Evolutionary conservation across 2,113 vertebrate species (phyloP).

Genomic region (Brienomyrus brachyistius): DNA sequence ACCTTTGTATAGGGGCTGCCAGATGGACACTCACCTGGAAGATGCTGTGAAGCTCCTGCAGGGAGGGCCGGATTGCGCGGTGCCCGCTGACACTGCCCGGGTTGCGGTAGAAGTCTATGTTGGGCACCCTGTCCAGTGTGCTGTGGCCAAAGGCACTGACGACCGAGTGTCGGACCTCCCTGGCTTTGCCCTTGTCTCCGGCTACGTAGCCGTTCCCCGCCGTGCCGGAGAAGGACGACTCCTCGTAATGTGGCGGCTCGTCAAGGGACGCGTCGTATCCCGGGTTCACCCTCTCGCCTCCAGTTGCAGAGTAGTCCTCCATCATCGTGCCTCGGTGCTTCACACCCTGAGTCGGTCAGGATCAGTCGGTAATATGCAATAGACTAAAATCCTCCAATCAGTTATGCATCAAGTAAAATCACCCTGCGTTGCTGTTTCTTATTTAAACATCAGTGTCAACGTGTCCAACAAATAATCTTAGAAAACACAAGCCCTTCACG

Average conservation of each 20-base stretch:
- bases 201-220: conserved; percentile 56
- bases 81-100: conserved; percentile 83
- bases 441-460: not conserved
- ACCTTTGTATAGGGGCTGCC: not conserved
- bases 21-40: conserved; percentile 72
- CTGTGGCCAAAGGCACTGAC: conserved; percentile 86
- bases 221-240: conserved; percentile 68
- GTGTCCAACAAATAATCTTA: conserved; percentile 6
- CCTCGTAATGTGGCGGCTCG: conserved; percentile 75
- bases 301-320: conserved; percentile 43
- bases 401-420: not conserved
- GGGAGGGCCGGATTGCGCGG: conserved; percentile 75
- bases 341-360: not conserved
- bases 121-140: conserved; percentile 84
- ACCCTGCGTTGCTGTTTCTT: not conserved
- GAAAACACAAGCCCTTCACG: conserved; percentile 10
- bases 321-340: conserved; percentile 33
- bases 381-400: not conserved
- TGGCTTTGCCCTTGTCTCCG: conserved; percentile 59
- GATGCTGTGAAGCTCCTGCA: conserved; percentile 89
- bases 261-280: conserved; percentile 52
- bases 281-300: conserved; percentile 45
- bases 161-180: conserved; percentile 65
- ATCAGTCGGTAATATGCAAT: not conserved
- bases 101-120: conserved; percentile 92